A percentile compares a stretch with the other conserved stretches of the same genome.
phyloP scores from a whole-genome alignment of 2,888 invertebrate species.

The Caenorhabditis japonica region DNA sequence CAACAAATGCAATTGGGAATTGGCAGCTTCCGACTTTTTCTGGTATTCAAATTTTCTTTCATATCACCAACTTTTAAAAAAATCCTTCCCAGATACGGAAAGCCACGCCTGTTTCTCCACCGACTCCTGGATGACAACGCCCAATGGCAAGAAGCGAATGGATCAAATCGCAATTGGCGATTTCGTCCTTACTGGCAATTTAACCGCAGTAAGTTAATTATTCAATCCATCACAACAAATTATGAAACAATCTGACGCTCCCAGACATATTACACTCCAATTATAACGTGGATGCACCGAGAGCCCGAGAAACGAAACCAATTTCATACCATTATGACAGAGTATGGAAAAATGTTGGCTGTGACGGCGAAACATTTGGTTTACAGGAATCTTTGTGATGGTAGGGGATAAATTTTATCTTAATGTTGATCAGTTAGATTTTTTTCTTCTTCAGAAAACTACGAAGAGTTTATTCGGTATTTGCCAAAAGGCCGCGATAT shows the following conservation, averaged over 20 bases:
- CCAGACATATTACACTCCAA: constrained; percentile 55
- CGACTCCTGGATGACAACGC: constrained; percentile 63
- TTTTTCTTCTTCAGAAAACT: constrained; percentile 45
- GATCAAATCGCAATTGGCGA: constrained; percentile 59
- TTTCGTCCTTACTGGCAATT: constrained; percentile 54
- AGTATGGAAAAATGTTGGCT: constrained; percentile 62
- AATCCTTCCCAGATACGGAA: constrained; percentile 16
- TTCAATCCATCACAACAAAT: constrained; percentile 12
- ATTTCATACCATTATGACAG: constrained; percentile 62
- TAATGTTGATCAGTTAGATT: not conserved
- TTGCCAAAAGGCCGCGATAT: constrained; percentile 48
- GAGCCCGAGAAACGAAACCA: constrained; percentile 53
- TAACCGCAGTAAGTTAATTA: constrained; percentile 43
- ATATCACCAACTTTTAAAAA: not conserved
- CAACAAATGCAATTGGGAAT: constrained; percentile 10
- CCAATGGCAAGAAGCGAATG: constrained; percentile 59
- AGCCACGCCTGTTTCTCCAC: constrained; percentile 59
- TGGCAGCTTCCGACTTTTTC: constrained; percentile 20
- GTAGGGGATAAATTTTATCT: not conserved
- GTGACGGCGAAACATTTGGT: constrained; percentile 58
- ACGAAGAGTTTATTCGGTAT: constrained; percentile 47
- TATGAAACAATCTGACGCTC: not conserved
- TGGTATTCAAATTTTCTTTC: constrained; percentile 6
- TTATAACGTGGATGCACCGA: constrained; percentile 57
- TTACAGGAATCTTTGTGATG: constrained; percentile 53